phyloP scores from a whole-genome alignment of 2,113 vertebrate species.

The Cnemophilus loriae region DNA sequence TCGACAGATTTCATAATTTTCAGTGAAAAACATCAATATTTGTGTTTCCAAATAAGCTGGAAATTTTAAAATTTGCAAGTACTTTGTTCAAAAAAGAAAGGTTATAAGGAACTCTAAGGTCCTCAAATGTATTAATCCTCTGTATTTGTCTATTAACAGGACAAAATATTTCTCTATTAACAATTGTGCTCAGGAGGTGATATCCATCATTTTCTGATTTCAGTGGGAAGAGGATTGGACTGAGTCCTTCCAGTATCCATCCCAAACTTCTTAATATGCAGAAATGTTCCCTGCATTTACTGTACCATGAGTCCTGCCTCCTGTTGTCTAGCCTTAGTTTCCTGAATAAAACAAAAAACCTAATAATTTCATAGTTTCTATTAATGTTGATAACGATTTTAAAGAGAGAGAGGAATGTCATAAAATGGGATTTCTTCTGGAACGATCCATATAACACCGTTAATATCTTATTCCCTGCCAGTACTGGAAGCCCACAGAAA shows the following conservation, averaged over 20 bases:
- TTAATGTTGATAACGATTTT: background rate
- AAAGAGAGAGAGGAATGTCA: background rate
- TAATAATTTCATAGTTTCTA: background rate
- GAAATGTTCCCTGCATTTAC: background rate
- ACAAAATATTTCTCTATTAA: background rate
- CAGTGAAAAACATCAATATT: background rate
- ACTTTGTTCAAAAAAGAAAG: background rate
- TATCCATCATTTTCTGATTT: background rate
- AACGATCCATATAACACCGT: fast-evolving
- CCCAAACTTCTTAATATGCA: no score
- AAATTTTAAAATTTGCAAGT: background rate
- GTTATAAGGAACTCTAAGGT: background rate
- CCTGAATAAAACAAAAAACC: background rate
- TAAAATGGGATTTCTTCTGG: background rate
- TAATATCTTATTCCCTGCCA: background rate
- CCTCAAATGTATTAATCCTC: background rate
- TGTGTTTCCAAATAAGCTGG: background rate
- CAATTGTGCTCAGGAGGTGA: fast-evolving
- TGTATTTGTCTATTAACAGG: background rate
- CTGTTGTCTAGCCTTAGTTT: background rate
- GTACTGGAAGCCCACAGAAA: background rate
- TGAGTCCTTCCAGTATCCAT: background rate
- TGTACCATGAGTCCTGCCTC: background rate
- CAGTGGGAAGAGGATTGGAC: background rate
- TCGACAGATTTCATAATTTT: background rate